Percentiles rank a stretch among this genome's conserved stretches.
Conservation (phyloP, 92 coral and sea anemone genomes). For the Parazoanthus swiftii region DNA sequence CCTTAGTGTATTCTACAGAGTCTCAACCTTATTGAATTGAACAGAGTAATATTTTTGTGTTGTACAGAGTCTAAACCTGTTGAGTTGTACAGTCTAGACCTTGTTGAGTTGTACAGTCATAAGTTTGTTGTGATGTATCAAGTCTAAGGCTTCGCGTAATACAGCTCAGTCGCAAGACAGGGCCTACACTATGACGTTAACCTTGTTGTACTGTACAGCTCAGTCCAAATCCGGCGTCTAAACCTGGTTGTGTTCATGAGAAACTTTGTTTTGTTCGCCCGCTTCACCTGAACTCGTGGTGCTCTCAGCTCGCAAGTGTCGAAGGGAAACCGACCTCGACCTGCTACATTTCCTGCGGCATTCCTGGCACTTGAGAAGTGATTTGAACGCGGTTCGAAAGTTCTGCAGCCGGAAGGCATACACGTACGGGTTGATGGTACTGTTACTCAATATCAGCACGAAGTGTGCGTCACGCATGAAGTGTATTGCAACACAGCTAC, state of each 20-base stretch:
- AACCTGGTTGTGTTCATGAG: not conserved
- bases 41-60: too few species aligned
- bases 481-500: slow-evolving; percentile 81
- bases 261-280: slow-evolving; percentile 1
- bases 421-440: slow-evolving; percentile 84
- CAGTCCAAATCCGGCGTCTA: too few species aligned
- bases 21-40: too few species aligned
- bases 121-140: too few species aligned
- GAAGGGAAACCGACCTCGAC: slow-evolving; percentile 21
- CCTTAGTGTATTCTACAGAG: too few species aligned
- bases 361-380: slow-evolving; percentile 37
- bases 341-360: slow-evolving; percentile 8
- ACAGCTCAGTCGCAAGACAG: too few species aligned
- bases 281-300: not conserved
- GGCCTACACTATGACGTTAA: too few species aligned
- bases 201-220: too few species aligned
- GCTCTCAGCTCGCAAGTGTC: slow-evolving; percentile 11
- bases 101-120: too few species aligned
- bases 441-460: slow-evolving; percentile 76
- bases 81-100: too few species aligned
- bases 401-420: slow-evolving; percentile 89
- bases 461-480: slow-evolving; percentile 85
- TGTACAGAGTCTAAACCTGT: too few species aligned
- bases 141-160: too few species aligned
- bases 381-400: slow-evolving; percentile 77